Percentiles rank a stretch among this genome's conserved stretches.
These are phyloP conservation scores for Varanus salvator DNA, from an alignment of 2,113 vertebrate genomes.

Conservation along the genomic window DNA sequence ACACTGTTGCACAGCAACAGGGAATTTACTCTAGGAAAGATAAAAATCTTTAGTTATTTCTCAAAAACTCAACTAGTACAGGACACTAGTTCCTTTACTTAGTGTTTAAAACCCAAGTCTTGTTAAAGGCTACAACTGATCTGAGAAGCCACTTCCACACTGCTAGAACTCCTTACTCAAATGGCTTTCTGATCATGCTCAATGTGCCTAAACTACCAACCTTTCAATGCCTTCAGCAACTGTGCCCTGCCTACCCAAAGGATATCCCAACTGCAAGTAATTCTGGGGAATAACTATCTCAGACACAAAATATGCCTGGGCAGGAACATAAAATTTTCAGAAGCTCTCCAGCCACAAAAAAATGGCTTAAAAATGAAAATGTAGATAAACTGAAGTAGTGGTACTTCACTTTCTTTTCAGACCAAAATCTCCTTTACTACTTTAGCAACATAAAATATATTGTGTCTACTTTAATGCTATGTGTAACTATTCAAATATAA, in stretches of 20 bases:
- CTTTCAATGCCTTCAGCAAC: background rate
- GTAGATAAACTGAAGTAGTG: background rate
- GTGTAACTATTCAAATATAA: too few relatives aligned
- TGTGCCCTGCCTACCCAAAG: background rate
- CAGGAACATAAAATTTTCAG: background rate
- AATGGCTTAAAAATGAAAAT: background rate
- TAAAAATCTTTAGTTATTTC: constrained; percentile 71
- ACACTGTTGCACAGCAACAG: constrained; percentile 81
- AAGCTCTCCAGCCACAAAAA: background rate
- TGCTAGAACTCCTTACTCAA: background rate
- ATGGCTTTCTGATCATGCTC: background rate
- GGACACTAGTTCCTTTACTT: background rate
- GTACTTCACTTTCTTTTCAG: background rate
- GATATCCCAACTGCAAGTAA: background rate
- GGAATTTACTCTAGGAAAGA: constrained; percentile 74
- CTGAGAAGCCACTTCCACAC: background rate
- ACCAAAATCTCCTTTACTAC: background rate
- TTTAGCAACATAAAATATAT: background rate
- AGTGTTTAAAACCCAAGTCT: background rate
- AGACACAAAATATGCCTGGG: background rate
- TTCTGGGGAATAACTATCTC: background rate
- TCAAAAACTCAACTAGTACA: constrained; percentile 24
- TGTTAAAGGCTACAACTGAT: background rate
- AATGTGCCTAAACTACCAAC: background rate
- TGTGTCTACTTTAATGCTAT: too few relatives aligned